Evolutionary conservation across 2,888 invertebrate genomes (phyloP).

Genomic region (Hipparchia semele): DNA sequence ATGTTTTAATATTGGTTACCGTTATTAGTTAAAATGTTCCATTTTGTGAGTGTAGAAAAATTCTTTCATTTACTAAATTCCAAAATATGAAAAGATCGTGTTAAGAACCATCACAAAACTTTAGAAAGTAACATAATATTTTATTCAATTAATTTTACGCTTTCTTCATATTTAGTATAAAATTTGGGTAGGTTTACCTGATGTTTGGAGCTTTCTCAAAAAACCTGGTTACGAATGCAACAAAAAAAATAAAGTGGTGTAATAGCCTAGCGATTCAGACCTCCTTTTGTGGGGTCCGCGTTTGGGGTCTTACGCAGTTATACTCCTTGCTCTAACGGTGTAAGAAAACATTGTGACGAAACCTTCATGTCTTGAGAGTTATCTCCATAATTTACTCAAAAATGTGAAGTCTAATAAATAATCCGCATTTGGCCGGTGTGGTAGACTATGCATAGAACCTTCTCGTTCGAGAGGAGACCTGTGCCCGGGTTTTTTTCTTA

Average conservation of each 20-base stretch:
- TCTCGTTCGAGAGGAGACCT: too few relatives aligned
- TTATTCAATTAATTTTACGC: slow-evolving; percentile 9
- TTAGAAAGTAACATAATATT: slow-evolving; percentile 15
- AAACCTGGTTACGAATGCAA: background rate
- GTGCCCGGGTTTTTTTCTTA: background rate
- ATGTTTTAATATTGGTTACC: background rate
- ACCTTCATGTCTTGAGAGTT: too few relatives aligned
- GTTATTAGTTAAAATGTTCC: background rate
- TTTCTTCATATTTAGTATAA: slow-evolving; percentile 12
- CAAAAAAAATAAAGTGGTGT: too few relatives aligned
- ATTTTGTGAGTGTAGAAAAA: background rate
- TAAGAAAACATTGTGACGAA: too few relatives aligned
- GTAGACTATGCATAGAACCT: too few relatives aligned
- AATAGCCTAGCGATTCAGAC: too few relatives aligned
- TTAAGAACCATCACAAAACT: slow-evolving; percentile 8
- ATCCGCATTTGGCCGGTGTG: too few relatives aligned
- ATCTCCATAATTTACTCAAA: too few relatives aligned
- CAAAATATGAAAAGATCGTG: background rate
- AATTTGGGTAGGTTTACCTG: background rate
- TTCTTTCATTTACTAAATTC: background rate
- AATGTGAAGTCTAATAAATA: too few relatives aligned
- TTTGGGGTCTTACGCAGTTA: too few relatives aligned
- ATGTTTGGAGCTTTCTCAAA: background rate
- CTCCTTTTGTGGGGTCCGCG: too few relatives aligned
- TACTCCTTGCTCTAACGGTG: too few relatives aligned